phyloP scores from a whole-genome alignment of 64 coral and sea anemone species.

The Trachythela sp. region DNA sequence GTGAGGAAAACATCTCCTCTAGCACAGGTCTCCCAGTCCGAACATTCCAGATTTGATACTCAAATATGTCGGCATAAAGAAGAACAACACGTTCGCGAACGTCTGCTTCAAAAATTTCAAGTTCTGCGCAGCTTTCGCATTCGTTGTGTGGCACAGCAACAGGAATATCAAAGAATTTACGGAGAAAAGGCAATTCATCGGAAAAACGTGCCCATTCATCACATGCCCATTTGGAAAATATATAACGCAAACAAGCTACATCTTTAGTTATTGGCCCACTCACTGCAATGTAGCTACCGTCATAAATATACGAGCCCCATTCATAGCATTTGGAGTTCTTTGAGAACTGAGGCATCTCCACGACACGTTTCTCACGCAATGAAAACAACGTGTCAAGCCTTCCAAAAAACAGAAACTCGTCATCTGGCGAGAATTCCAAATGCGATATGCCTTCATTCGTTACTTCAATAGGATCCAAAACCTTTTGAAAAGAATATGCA shows the following conservation, averaged over 20 bases:
- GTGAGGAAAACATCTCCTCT: not conserved
- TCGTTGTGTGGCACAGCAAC: too few species aligned
- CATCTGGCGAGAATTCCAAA: constrained; percentile 29
- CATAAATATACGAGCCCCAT: not conserved
- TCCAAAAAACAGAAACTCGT: constrained; percentile 45
- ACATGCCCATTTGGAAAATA: not conserved
- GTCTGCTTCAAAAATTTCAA: too few species aligned
- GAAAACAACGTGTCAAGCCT: constrained; percentile 6
- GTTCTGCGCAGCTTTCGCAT: not conserved
- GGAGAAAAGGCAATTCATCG: too few species aligned
- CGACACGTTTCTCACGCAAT: constrained; percentile 6
- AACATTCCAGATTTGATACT: constrained; percentile 22
- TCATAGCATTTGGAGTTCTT: not conserved
- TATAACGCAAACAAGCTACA: not conserved
- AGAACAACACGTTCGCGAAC: not conserved
- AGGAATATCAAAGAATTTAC: too few species aligned
- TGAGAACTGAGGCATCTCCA: not conserved
- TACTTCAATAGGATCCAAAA: not conserved
- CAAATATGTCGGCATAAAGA: constrained; percentile 7
- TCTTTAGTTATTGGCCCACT: too few species aligned
- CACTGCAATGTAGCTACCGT: not conserved
- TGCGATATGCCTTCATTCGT: not conserved
- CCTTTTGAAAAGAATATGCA: not conserved
- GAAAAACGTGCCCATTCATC: too few species aligned
- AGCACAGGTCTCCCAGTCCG: constrained; percentile 17